Base-by-base conservation (phyloP, 2,888 invertebrate genomes). In the Minunthozetes semirufus region DNA sequence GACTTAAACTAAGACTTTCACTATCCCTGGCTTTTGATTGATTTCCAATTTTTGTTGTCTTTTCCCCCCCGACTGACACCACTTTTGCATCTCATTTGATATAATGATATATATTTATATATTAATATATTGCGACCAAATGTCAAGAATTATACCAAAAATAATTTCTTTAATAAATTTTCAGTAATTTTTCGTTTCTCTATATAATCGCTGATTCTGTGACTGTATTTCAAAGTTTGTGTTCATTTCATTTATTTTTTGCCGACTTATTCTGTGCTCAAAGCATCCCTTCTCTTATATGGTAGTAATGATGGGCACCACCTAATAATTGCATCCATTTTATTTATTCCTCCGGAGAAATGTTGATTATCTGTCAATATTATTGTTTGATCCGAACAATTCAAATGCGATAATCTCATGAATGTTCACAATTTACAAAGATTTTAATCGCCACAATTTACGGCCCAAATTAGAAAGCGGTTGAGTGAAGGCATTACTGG, bases 231-330 rank as follows among this genome's bases (percentile, higher is more conserved):
- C 56, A 56, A 19, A 22, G 25, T 56, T 56, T 56, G 56, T 56
- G 19, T 56, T 19, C 22, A 56, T 56, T 56, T 22, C 19, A 6
- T 19, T 22, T 22, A 56, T 56, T 56, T 56, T 22, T 56, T 56
- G 56, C 56, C 19, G 22, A 56, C 22, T 22, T 56, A 56, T 56
- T 56, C 56, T 56, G 33, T 33, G 56, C 56, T 56, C 25, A 25
- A n/a, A 1, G 22, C 56, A 56, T 56, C 56, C 19, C 4, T 25
- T 56, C 56, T 17, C 56, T 25, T 56, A 19, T 56, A 56, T 56
- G 56, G 56, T 19, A 50, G 48, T 53, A 53, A 25, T 56, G 56
- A 56, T 56, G 56, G 22, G 22, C 56, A 56, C 56, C 22, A 56
- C 22, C 22, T 22, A 5, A 56, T 25, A 25, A 56, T 22, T 25